phyloP scores from a whole-genome alignment of 2,113 vertebrate species.

The Oreochromis aureus region DNA sequence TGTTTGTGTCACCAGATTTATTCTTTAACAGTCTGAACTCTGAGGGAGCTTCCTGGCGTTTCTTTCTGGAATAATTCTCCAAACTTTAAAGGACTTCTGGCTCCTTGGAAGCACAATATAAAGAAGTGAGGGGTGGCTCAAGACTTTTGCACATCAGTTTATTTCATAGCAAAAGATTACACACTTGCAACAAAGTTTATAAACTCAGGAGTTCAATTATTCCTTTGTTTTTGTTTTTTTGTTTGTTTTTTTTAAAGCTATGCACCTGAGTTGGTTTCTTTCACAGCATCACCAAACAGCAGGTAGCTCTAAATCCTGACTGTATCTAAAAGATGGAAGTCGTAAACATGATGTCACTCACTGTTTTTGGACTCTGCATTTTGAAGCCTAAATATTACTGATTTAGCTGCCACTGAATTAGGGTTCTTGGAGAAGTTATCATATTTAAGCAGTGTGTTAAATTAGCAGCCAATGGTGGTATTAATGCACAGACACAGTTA shows the following conservation, averaged over 20 bases:
- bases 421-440: neutral
- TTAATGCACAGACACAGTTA: neutral
- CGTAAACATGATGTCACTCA: rapidly evolving
- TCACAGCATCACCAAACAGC: neutral
- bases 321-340: neutral
- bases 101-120: neutral
- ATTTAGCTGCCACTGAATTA: neutral
- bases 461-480: neutral
- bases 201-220: neutral
- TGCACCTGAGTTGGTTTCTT: neutral
- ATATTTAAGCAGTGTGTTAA: neutral
- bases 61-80: neutral
- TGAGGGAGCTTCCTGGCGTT: neutral
- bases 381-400: neutral
- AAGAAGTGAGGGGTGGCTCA: neutral
- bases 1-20: neutral
- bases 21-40: neutral
- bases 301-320: neutral
- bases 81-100: neutral
- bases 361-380: neutral
- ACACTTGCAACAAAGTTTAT: neutral
- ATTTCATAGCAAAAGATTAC: neutral
- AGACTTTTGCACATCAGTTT: rapidly evolving
- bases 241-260: no score
- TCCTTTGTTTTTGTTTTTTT: rapidly evolving